These are phyloP conservation scores for Perizoma flavofasciatum DNA, from an alignment of 2,888 invertebrate genomes.

Conservation along the genomic window DNA sequence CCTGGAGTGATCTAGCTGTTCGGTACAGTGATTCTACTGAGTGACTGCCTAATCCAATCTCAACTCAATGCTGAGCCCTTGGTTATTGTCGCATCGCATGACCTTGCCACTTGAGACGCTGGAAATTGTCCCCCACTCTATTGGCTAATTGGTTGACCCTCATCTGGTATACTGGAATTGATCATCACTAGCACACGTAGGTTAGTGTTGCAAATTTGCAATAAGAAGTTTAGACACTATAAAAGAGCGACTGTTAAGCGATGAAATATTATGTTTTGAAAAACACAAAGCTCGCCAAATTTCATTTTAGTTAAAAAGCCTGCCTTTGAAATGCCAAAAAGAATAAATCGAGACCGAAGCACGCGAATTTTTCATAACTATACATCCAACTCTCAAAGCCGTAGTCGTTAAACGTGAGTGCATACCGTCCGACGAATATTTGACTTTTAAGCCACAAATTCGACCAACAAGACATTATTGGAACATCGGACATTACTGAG, in stretches of 20 bases:
- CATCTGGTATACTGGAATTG: not conserved
- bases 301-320: conserved; percentile 14
- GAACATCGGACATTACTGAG: conserved; percentile 23
- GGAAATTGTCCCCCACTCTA: not conserved
- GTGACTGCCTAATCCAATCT: conserved; percentile 16
- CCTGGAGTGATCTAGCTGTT: conserved; percentile 3
- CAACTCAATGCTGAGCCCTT: conserved; percentile 24
- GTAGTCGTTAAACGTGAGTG: conserved; percentile 33
- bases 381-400: conserved; percentile 32
- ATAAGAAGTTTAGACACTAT: no score
- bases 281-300: conserved; percentile 13
- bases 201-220: no score
- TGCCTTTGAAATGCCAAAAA: conserved; percentile 29
- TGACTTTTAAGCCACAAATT: conserved; percentile 23
- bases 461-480: conserved; percentile 30
- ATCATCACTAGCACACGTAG: no score
- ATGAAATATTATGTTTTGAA: conserved; percentile 7
- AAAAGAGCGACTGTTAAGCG: not conserved
- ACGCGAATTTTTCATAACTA: conserved; percentile 31
- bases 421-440: conserved; percentile 29
- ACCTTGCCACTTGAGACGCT: conserved; percentile 4
- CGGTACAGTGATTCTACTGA: not conserved
- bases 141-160: not conserved
- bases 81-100: conserved; percentile 4
- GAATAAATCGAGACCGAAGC: conserved; percentile 30